Evolutionary conservation across 1,140 invertebrate species (phyloP), one percentile per base, ranked within the genome.

Genomic region (Drosophila nigrodunni): DNA sequence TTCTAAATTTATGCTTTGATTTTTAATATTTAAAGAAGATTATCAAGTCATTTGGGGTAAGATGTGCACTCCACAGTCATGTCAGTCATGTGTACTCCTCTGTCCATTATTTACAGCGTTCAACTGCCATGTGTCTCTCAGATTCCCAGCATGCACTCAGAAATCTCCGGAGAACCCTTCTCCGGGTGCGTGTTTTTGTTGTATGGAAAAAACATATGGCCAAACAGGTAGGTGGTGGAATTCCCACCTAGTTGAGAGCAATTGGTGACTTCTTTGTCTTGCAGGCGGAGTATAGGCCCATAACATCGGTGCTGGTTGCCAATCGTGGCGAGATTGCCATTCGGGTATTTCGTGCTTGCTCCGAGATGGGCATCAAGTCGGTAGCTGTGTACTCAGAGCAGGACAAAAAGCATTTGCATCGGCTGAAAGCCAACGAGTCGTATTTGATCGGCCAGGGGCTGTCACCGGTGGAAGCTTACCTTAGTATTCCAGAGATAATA

Each of bases 271-370:
- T 21, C 21, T 7, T 3, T 2, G 41, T 2, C 7, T 6, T 35
- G n/a, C 54, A 93, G 93, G 82, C 94, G 93, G 95, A 97, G 90
- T 98, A 97, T 93, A 96, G 95, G 80, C 97, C 97, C 7, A 99
- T 99, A 75, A 95, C 97, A 67, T 98, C 97, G 86, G 96, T 99
- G 18, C 93, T 99, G 47, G 97, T 98, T 2, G 98, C 98, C 10
- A 99, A 99, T 92, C 94, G 98, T 94, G 98, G 98, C 64, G 99
- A 99, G 94, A 99, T 99, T 80, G 99, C 99, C 2, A 98, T 99
- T 77, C 94, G 99, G 82, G 98, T 99, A 10, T 99, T 99, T 93
- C 95, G 99, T 94, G 99, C 99, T 91, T 99, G 98, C 92, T 98
- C 96, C 3, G 99, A 99, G 93, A 94, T 99, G 81, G 98, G 98